These are phyloP conservation scores for Drosophila littoralis DNA, from an alignment of 1,140 invertebrate genomes.

Conservation along the genomic window DNA sequence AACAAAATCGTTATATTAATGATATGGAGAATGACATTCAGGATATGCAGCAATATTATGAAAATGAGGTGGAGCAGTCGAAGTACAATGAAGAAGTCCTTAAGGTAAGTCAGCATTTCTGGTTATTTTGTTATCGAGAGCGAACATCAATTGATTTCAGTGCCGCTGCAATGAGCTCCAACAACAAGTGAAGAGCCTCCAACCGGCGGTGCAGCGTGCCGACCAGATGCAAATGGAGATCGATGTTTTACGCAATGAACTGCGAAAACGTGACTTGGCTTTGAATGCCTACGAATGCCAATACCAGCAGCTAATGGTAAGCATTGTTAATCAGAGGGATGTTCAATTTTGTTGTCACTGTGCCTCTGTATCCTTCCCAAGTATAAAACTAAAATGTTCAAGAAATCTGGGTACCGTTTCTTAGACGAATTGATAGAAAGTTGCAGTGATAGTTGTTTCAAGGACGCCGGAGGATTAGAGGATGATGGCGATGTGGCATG, in stretches of 20 bases:
- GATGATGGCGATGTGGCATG: slow-evolving; percentile 44
- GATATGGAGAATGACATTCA: slow-evolving; percentile 68
- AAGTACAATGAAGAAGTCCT: slow-evolving; percentile 64
- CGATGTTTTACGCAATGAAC: slow-evolving; percentile 57
- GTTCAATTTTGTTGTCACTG: slow-evolving; percentile 7
- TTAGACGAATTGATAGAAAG: slow-evolving; percentile 52
- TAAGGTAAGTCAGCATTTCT: slow-evolving; percentile 34
- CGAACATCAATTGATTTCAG: slow-evolving; percentile 21
- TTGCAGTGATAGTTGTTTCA: slow-evolving; percentile 43
- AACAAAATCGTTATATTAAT: slow-evolving; percentile 53
- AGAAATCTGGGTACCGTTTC: slow-evolving; percentile 71
- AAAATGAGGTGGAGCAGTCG: slow-evolving; percentile 57
- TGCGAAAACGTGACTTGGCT: slow-evolving; percentile 63
- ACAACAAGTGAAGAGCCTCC: slow-evolving; percentile 44
- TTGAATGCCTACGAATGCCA: slow-evolving; percentile 73
- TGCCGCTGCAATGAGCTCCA: slow-evolving; percentile 67
- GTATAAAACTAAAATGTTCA: slow-evolving; percentile 68
- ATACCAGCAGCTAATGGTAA: slow-evolving; percentile 79
- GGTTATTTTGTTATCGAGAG: background rate
- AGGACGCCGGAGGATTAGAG: slow-evolving; percentile 40
- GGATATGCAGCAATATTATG: slow-evolving; percentile 74
- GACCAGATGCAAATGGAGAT: slow-evolving; percentile 61
- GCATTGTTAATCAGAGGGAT: slow-evolving; percentile 4
- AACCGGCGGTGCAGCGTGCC: slow-evolving; percentile 42
- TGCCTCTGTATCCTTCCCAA: slow-evolving; percentile 17